These are phyloP conservation scores for Anomalospiza imberbis DNA, from an alignment of 2,797 vertebrate genomes.

Conservation along the genomic window DNA sequence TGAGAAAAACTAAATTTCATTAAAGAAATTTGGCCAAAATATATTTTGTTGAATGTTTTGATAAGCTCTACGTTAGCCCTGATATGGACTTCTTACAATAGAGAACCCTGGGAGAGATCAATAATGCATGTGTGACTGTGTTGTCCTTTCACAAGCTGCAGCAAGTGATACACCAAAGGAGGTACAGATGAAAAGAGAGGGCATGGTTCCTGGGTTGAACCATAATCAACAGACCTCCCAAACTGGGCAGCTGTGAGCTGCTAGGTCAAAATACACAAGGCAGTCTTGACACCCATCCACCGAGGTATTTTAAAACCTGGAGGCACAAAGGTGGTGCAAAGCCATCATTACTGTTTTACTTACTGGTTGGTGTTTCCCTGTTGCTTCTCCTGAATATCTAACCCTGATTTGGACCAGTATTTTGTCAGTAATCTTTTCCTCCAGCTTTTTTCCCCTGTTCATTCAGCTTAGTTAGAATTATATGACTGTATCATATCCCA, in stretches of 20 bases:
- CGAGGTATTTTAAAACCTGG: not conserved
- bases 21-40: not conserved
- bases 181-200: not conserved
- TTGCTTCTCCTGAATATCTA: not conserved
- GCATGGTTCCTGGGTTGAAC: not conserved
- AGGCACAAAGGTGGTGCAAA: not conserved
- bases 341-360: not conserved
- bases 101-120: not conserved
- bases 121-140: not conserved
- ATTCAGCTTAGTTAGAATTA: not conserved
- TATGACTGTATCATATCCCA: not conserved
- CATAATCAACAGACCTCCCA: not conserved
- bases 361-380: not conserved
- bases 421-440: not conserved
- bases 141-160: not conserved
- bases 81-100: not conserved
- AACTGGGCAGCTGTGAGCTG: not conserved
- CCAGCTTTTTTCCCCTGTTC: not conserved
- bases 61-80: not conserved
- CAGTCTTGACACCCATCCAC: not conserved
- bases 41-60: not conserved
- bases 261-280: not conserved
- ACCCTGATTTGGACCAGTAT: not conserved
- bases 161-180: not conserved
- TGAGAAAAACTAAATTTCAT: not conserved